Conservation (phyloP, 2,888 invertebrate genomes). For the Dolichopus griseipennis region DNA sequence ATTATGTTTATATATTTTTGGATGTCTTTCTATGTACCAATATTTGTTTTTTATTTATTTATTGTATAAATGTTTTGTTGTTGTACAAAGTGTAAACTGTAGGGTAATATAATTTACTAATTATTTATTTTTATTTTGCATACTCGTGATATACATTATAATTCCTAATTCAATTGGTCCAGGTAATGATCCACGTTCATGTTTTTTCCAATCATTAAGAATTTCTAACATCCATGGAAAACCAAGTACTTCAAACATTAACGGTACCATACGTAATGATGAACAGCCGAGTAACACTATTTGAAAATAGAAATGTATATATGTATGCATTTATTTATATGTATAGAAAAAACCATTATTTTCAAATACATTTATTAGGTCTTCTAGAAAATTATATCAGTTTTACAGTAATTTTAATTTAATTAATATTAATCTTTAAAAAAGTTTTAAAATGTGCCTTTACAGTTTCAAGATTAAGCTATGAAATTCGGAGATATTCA, state of each 20-base stretch:
- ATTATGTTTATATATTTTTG: neutral
- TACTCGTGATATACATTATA: constrained; percentile 80
- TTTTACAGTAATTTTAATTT: too few species aligned
- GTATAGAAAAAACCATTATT: too few species aligned
- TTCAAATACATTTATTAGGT: too few species aligned
- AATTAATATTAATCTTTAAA: too few species aligned
- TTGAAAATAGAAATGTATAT: constrained; percentile 21
- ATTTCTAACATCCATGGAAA: constrained; percentile 66
- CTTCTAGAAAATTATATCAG: too few species aligned
- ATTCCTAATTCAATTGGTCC: constrained; percentile 76
- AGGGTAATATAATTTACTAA: neutral
- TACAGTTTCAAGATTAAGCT: too few species aligned
- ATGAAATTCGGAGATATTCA: too few species aligned
- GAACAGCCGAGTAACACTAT: constrained; percentile 85
- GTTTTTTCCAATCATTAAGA: constrained; percentile 66
- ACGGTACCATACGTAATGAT: constrained; percentile 81
- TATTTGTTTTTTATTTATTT: neutral
- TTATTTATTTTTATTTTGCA: constrained; percentile 29
- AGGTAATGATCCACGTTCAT: constrained; percentile 68
- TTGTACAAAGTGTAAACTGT: too few species aligned
- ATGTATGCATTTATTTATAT: too few species aligned
- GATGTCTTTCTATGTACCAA: neutral
- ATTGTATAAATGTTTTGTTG: neutral
- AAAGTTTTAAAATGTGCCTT: too few species aligned
- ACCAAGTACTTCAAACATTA: constrained; percentile 70